Evolutionary conservation across 2,797 vertebrate genomes (phyloP), one percentile per base, ranked within the genome.

Genomic region (Epinephelus malabaricus): DNA sequence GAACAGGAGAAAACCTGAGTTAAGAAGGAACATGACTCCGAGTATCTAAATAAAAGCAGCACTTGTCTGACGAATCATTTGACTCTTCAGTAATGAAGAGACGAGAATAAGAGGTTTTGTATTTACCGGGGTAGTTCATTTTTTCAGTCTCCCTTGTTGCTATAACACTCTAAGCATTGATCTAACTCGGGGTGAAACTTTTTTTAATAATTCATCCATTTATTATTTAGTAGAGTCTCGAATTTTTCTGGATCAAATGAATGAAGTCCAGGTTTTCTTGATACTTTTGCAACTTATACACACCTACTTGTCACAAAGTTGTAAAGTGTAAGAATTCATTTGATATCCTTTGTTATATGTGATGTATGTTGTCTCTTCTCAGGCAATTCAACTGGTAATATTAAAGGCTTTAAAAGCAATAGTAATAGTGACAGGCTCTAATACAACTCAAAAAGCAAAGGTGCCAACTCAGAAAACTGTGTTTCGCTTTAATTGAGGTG

Each of bases 11-110:
- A 47, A 69, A 49, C 43, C 46, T 12, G n/a, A 72, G 64, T 46
- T 38, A 60, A 60, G 30, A 49, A 51, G 19, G 27, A 43, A 43
- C 7, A 25, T 4, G 7, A 56, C 13, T 64, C 38, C 13, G 38
- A 46, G 19, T 49, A 60, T 50, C 12, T 55, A 13, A 72, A 62
- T 64, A 27, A 68, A 65, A 72, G 61, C 66, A 70, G 69, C 15
- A 56, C 53, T 59, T 45, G 12, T 27, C 13, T 47, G n/a, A 6
- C 23, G 6, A 21, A 69, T 58, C 4, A 11, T 45, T 19, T 55
- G 51, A 10, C 61, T 63, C 25, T 19, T 50, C 27, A 76, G 38
- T 30, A 47, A 61, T 62, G 19, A 55, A 58, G 25, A 50, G n/a
- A 3, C 3, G 18, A 9, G 40, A 27, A 68, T 12, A 54, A 17